Percentiles rank a stretch among this genome's conserved stretches.
phyloP scores from a whole-genome alignment of 2,888 invertebrate species.

The Athalia circularis region DNA sequence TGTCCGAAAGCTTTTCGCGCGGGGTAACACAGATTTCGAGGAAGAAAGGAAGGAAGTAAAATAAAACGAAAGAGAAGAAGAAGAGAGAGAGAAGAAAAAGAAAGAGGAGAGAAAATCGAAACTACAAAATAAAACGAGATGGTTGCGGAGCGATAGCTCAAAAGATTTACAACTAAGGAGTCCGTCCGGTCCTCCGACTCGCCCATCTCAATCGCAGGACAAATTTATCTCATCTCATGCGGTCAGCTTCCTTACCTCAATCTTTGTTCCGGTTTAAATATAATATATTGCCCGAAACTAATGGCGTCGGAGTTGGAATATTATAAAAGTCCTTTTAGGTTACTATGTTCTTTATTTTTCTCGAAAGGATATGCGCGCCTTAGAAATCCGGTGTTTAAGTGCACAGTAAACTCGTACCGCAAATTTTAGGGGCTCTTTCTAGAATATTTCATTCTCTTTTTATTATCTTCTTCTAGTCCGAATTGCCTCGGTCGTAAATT shows the following conservation, averaged over 20 bases:
- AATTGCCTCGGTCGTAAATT: too few species aligned
- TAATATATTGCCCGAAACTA: background rate
- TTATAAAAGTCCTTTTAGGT: background rate
- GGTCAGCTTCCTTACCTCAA: conserved; percentile 9
- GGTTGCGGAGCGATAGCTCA: conserved; percentile 60
- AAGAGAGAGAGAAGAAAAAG: background rate
- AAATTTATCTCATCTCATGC: conserved; percentile 69
- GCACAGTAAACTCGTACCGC: too few species aligned
- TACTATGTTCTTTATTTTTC: too few species aligned
- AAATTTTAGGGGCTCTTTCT: too few species aligned
- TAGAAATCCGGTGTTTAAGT: too few species aligned
- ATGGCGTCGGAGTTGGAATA: background rate
- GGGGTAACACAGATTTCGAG: too few species aligned
- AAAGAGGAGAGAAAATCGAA: conserved; percentile 43
- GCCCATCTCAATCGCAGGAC: conserved; percentile 72
- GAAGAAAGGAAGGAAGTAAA: too few species aligned
- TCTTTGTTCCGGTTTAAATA: conserved; percentile 25
- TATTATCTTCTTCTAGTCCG: too few species aligned
- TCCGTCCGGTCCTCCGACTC: conserved; percentile 50
- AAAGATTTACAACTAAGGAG: conserved; percentile 65
- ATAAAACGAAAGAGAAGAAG: background rate
- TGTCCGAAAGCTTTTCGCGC: too few species aligned
- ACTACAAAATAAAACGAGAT: conserved; percentile 61
- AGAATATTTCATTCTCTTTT: too few species aligned
- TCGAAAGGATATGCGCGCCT: too few species aligned